A percentile compares a stretch with the other conserved stretches of the same genome.
Evolutionary conservation across 2,888 invertebrate genomes (phyloP).

Genomic region (Limnephilus marmoratus): DNA sequence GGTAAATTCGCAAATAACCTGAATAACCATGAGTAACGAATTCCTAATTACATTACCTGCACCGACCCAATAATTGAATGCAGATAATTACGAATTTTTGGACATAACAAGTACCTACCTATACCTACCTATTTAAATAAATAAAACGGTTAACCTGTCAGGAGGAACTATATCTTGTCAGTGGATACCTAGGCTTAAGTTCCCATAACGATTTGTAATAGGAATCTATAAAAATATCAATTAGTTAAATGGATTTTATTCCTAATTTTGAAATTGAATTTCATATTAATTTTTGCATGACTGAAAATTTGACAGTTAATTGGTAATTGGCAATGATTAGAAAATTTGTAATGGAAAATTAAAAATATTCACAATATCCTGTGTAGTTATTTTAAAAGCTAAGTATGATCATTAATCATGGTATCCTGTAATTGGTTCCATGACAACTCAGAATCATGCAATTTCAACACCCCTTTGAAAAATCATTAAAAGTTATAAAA

Average conservation of each 20-base stretch:
- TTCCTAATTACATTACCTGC: not conserved
- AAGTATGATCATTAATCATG: too few species aligned
- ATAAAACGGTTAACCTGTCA: not conserved
- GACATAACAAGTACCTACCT: too few species aligned
- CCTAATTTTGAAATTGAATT: not conserved
- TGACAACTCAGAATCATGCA: too few species aligned
- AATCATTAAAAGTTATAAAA: too few species aligned
- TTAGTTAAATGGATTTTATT: not conserved
- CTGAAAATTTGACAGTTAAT: not conserved
- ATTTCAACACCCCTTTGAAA: too few species aligned
- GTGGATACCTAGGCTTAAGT: not conserved
- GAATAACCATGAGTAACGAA: not conserved
- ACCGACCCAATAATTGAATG: not conserved
- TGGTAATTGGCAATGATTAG: not conserved
- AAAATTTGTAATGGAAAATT: not conserved
- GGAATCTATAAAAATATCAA: not conserved
- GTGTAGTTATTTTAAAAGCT: too few species aligned
- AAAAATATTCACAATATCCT: not conserved
- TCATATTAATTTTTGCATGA: too few species aligned
- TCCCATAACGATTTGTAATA: not conserved
- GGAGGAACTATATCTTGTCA: not conserved
- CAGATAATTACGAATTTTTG: too few species aligned
- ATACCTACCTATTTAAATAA: too few species aligned
- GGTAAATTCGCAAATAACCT: too few species aligned
- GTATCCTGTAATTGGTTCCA: too few species aligned